Evolutionary conservation across 2,113 vertebrate species (phyloP).

Genomic region (Chiloscyllium plagiosum): DNA sequence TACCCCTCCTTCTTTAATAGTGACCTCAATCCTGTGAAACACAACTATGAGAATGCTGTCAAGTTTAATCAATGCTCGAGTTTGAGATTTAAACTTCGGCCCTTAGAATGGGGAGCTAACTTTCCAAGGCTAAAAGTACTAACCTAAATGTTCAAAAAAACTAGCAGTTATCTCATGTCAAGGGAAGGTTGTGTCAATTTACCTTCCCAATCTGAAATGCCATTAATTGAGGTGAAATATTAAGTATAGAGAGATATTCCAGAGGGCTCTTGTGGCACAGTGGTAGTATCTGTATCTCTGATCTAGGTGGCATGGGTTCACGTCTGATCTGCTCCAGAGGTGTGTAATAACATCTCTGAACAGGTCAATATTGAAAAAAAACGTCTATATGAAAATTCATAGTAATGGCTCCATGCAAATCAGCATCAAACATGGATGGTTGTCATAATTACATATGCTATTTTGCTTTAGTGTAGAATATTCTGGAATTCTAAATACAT

Average conservation of each 20-base stretch:
- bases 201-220: background rate
- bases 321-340: too few relatives aligned
- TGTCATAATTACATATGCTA: background rate
- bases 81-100: background rate
- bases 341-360: too few relatives aligned
- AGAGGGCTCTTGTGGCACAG: too few relatives aligned
- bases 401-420: background rate
- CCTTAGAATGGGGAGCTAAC: background rate
- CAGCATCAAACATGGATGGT: background rate
- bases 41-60: background rate
- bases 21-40: background rate
- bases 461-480: conserved; percentile 16
- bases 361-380: too few relatives aligned
- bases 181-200: background rate
- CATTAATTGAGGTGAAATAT: background rate
- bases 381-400: background rate
- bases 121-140: background rate
- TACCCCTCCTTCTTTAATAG: background rate
- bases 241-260: too few relatives aligned
- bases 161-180: background rate
- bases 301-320: too few relatives aligned
- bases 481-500: background rate
- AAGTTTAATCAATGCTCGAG: background rate
- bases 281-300: too few relatives aligned
- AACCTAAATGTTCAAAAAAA: background rate